Percentiles rank a stretch among this genome's conserved stretches.
Conservation (phyloP, 2,797 vertebrate species). For the Syngnathus rostellatus region DNA sequence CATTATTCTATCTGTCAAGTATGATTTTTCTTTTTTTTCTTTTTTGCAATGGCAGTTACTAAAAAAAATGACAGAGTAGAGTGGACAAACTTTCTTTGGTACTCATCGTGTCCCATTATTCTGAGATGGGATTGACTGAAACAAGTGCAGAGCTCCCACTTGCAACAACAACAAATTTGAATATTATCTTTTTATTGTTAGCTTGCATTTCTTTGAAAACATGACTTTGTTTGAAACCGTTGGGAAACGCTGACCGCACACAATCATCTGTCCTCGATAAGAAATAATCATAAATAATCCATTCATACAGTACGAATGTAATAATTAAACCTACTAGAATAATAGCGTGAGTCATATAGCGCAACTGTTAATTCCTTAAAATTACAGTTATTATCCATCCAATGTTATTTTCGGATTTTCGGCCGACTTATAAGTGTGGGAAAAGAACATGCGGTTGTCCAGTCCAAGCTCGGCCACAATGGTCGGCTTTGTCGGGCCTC, state of each 20-base stretch:
- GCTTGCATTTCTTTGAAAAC: neutral
- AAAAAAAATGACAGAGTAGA: too few species aligned
- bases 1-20: too few species aligned
- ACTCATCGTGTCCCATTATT: too few species aligned
- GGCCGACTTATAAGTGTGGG: conserved; percentile 66
- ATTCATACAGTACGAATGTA: neutral
- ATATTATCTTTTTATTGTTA: neutral
- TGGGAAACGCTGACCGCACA: neutral
- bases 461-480: conserved; percentile 47
- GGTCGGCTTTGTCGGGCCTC: conserved; percentile 51
- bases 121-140: too few species aligned
- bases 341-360: neutral
- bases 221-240: too few species aligned
- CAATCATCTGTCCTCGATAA: neutral
- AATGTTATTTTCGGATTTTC: conserved; percentile 52
- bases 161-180: too few species aligned
- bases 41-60: too few species aligned
- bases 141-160: too few species aligned
- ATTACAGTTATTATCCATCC: conserved; percentile 46
- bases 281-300: neutral
- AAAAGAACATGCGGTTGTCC: conserved; percentile 64
- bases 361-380: conserved; percentile 23
- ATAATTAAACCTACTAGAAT: conserved; percentile 6
- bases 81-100: too few species aligned
- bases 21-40: too few species aligned